Evolutionary conservation across 92 coral and sea anemone species (phyloP), one percentile per base, ranked within the genome.

Genomic region (Bergia puertoricense): DNA sequence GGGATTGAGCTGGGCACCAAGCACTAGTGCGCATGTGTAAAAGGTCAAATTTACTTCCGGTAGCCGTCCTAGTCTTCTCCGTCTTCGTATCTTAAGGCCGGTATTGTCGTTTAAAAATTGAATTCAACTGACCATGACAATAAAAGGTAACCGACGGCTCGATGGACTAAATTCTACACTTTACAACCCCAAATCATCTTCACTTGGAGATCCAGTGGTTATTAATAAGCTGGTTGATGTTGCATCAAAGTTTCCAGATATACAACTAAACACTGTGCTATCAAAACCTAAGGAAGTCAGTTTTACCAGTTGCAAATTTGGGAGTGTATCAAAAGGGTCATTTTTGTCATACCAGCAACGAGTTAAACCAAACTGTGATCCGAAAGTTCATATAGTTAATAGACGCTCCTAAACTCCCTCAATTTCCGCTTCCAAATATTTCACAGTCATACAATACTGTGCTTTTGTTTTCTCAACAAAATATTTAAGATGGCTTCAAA

Each of bases 151-250:
- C 36, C 48, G 71, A 18, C 39, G 91, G 6, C 9, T 76, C 37
- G 88, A 88, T 85, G 91, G 85, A 23, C 54, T 88, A 15, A 42
- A 77, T 20, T 91, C 93, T 40, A 91, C 81, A 30, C 81, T 91
- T 1, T 88, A 85, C 48, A 85, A 88, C 40, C 89, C 89, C 15
- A 62, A 84, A 39, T 72, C 89, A n/a, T 45, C 54, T 8, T 23
- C 37, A 7, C 5, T 85, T 30, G 89, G 93, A 23, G 79, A 84
- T 23, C 6, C 10, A 15, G 30, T 39, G 36, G 54, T 88, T 57
- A 59, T 90, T 54, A 68, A 68, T 11, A 68, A 68, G 14, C 9
- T 68, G 30, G 2, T 9, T 68, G 74, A 68, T n/a, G 10, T 68
- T 68, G 38, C 39, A 6, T 68, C 74, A 5, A n/a, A 68, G 0